Evolutionary conservation across 2,888 invertebrate species (phyloP).

Genomic region (Axea sp.): DNA sequence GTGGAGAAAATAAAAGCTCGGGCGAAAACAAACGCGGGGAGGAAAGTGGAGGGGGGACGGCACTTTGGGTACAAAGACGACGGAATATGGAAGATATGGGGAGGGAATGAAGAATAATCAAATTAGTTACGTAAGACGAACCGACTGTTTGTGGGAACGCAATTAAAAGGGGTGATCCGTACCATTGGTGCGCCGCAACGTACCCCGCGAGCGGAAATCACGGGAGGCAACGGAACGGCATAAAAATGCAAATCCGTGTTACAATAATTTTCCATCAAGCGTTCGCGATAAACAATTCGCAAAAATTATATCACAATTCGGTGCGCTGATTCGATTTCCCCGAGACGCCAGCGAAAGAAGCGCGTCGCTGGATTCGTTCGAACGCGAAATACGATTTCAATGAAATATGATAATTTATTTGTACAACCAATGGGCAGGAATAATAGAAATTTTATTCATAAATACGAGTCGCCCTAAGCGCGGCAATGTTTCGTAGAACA

Average conservation of each 20-base stretch:
- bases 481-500: slow-evolving; percentile 7
- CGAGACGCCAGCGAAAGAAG: neutral
- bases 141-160: slow-evolving; percentile 55
- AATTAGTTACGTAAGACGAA: slow-evolving; percentile 27
- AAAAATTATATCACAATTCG: slow-evolving; percentile 45
- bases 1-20: slow-evolving; percentile 26
- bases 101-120: slow-evolving; percentile 33
- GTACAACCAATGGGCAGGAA: neutral
- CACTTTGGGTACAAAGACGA: neutral
- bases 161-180: slow-evolving; percentile 64
- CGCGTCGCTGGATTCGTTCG: slow-evolving; percentile 17
- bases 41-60: too few relatives aligned
- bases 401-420: slow-evolving; percentile 39
- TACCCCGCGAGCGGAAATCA: too few relatives aligned
- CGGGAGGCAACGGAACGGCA: slow-evolving; percentile 1
- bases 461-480: slow-evolving; percentile 17
- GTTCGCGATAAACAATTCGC: slow-evolving; percentile 35
- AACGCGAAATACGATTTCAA: slow-evolving; percentile 25
- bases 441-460: slow-evolving; percentile 27
- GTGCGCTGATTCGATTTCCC: slow-evolving; percentile 31
- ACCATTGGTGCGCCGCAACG: too few relatives aligned
- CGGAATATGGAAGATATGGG: slow-evolving; percentile 7
- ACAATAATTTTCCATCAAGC: slow-evolving; percentile 34
- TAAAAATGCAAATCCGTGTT: slow-evolving; percentile 43
- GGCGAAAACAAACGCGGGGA: slow-evolving; percentile 2